A percentile compares a stretch with the other conserved stretches of the same genome.
Evolutionary conservation across 2,888 invertebrate species (phyloP).

Genomic region (Parnassius mnemosyne): DNA sequence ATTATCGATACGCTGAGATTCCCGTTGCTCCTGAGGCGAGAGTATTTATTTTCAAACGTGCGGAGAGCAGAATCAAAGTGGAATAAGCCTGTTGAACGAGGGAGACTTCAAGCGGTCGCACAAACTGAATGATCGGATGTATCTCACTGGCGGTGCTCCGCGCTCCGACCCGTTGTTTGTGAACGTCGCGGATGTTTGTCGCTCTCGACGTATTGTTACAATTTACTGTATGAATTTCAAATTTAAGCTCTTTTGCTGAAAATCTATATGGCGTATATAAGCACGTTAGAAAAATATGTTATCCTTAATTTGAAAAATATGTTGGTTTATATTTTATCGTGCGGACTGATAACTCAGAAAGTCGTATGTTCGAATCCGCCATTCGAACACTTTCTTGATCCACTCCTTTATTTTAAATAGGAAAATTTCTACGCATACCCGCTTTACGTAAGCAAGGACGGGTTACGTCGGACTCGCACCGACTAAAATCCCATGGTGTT

Average conservation of each 20-base stretch:
- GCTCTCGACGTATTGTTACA: conserved; percentile 8
- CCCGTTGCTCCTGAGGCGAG: conserved; percentile 11
- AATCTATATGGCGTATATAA: neutral
- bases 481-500: too few relatives aligned
- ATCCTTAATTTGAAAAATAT: too few relatives aligned
- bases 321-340: too few relatives aligned
- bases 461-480: too few relatives aligned
- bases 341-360: too few relatives aligned
- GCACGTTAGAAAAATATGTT: too few relatives aligned
- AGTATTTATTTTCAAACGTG: conserved; percentile 21
- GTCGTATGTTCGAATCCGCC: too few relatives aligned
- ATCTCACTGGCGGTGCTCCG: conserved; percentile 22
- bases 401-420: too few relatives aligned
- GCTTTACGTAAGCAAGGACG: too few relatives aligned
- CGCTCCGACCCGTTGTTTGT: conserved; percentile 20
- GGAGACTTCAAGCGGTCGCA: conserved; percentile 42
- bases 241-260: neutral
- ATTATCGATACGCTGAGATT: conserved; percentile 15
- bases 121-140: conserved; percentile 54
- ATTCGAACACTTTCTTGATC: too few relatives aligned
- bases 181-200: conserved; percentile 7
- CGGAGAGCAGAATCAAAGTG: conserved; percentile 32
- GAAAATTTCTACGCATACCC: too few relatives aligned
- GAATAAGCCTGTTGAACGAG: conserved; percentile 40
- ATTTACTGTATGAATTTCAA: conserved; percentile 9